These are phyloP conservation scores for Melitaea athalia DNA, from an alignment of 2,888 invertebrate species.

Conservation along the genomic window DNA sequence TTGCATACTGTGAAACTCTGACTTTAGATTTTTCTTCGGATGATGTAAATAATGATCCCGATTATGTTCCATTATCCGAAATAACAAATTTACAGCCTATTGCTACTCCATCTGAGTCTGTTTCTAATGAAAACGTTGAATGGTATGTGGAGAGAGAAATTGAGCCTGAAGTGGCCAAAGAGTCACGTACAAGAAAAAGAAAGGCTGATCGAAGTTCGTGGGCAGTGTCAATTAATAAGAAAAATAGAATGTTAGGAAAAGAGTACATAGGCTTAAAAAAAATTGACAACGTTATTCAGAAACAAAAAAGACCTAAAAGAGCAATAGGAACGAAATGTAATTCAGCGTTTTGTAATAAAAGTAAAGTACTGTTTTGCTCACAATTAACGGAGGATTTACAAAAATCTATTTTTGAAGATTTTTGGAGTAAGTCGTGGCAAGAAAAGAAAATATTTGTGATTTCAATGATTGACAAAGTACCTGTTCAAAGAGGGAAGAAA, in stretches of 20 bases:
- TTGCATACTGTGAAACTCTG: conserved; percentile 6
- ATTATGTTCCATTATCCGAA: no score
- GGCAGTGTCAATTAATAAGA: conserved; percentile 41
- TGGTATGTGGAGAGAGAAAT: no score
- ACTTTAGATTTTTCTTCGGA: no score
- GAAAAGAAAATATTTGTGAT: conserved; percentile 28
- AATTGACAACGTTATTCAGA: neutral
- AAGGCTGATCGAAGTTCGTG: no score
- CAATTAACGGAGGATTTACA: neutral
- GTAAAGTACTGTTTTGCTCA: conserved; percentile 1
- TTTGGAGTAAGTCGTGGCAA: conserved; percentile 33
- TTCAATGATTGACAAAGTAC: neutral
- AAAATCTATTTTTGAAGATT: conserved; percentile 33
- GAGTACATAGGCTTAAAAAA: conserved; percentile 4
- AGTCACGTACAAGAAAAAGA: no score
- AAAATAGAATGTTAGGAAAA: conserved; percentile 31
- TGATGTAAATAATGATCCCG: no score
- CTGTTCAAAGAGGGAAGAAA: conserved; percentile 14
- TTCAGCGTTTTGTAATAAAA: conserved; percentile 2
- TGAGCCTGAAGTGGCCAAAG: no score
- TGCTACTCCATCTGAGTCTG: no score
- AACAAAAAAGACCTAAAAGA: conserved; percentile 1
- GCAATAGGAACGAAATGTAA: conserved; percentile 4
- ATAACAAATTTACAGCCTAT: no score
- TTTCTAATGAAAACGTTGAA: no score